These are phyloP conservation scores for Oryzaephilus surinamensis DNA, from an alignment of 1,140 invertebrate species.

Conservation along the genomic window DNA sequence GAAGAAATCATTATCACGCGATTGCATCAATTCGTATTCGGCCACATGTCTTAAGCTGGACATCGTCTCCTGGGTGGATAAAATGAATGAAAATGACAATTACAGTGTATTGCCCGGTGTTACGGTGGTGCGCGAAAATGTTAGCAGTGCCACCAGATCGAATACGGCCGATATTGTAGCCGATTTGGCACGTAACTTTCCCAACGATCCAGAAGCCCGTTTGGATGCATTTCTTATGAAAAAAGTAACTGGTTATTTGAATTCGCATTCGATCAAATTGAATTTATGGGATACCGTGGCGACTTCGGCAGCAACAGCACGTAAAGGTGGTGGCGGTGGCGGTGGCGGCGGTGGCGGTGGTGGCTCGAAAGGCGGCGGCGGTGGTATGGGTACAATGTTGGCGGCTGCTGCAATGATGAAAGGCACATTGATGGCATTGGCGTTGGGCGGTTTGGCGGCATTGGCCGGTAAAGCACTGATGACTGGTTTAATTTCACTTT, in stretches of 20 bases:
- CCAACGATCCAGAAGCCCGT: slow-evolving; percentile 63
- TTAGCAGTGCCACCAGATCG: slow-evolving; percentile 39
- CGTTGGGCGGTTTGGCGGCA: slow-evolving; percentile 61
- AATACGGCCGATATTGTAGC: slow-evolving; percentile 54
- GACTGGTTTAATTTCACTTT: slow-evolving; percentile 67
- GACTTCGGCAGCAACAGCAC: slow-evolving; percentile 35
- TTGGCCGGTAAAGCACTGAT: slow-evolving; percentile 76
- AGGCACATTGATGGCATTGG: slow-evolving; percentile 61
- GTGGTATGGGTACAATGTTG: slow-evolving; percentile 45
- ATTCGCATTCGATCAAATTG: slow-evolving; percentile 60
- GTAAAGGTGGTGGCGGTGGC: slow-evolving; percentile 40
- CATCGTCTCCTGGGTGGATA: slow-evolving; percentile 63
- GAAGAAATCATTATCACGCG: slow-evolving; percentile 39
- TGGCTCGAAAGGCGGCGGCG: slow-evolving; percentile 44
- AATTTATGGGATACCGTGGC: slow-evolving; percentile 53
- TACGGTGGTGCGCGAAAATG: slow-evolving; percentile 54
- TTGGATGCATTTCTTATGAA: slow-evolving; percentile 63
- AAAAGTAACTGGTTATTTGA: slow-evolving; percentile 58
- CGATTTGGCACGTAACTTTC: slow-evolving; percentile 60
- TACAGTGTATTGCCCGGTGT: slow-evolving; percentile 58
- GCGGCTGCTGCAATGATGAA: slow-evolving; percentile 55
- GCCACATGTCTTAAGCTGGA: slow-evolving; percentile 68
- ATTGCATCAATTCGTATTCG: slow-evolving; percentile 60
- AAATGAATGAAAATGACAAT: slow-evolving; percentile 51
- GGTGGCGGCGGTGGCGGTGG: slow-evolving; percentile 35